Base-by-base conservation (phyloP, 2,113 vertebrate species). In the Megalops atlanticus region DNA sequence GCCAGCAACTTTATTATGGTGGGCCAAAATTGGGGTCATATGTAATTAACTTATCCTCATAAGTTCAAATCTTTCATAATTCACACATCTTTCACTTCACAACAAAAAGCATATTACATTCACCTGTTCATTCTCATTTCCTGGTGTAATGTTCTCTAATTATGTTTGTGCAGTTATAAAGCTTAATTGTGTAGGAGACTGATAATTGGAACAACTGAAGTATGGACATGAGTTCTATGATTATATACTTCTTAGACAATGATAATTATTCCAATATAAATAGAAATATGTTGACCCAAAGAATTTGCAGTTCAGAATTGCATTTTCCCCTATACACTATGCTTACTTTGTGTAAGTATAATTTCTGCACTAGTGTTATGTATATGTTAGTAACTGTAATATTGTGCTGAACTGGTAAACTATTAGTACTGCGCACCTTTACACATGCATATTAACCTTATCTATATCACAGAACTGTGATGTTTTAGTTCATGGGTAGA, bases 131-230 rank as follows among this genome's bases (percentile, higher is more conserved):
- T 84, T 89, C 82, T 90, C 89, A 91, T 92, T 93, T 92, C 89
- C 87, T 90, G 82, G 85, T 87, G 90, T 92, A 92, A 91, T 90
- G 85, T 87, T 81, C 86, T 82, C 89, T 94, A 95, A 95, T 94
- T 94, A 94, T 91, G 91, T 93, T 92, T 93, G 91, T 88, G 93
- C 91, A 90, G 91, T 91, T 92, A 92, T 88, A 89, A 89, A 86
- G 87, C 86, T 89, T 93, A 92, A 95, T 95, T 94, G 94, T 90
- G 64, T 64, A 76, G 69, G 54, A 76, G 49, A 68, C 64, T 41
- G 54, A 76, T 76, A 76, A 81, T 81, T 76, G 76, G 80, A 85
- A 86, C 80, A 86, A 84, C 83, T 89, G 86, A 70, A 18, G 54
- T 68, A 83, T 84, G 49, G 41, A n/a, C n/a, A 45, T 64, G 58